Evolutionary conservation across 2,113 vertebrate species (phyloP).

Genomic region (Bothrops jararaca): DNA sequence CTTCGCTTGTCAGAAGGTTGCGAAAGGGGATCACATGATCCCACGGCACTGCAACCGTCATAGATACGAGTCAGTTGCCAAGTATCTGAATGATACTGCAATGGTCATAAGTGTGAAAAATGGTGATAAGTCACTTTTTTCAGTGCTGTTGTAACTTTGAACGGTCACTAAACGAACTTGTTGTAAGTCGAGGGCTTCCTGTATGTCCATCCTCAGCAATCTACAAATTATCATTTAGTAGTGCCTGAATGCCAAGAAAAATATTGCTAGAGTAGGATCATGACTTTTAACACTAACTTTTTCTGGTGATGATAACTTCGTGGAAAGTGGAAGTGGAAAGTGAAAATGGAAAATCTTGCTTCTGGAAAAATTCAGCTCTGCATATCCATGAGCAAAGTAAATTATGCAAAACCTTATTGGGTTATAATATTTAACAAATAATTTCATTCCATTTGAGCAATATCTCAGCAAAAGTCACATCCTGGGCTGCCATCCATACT

Average conservation of each 20-base stretch:
- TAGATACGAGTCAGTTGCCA: not conserved
- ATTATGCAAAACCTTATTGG: not conserved
- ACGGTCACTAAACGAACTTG: not conserved
- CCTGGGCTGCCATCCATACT: not conserved
- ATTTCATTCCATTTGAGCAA: not conserved
- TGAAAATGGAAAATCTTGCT: not conserved
- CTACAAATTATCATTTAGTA: not conserved
- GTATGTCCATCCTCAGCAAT: not conserved
- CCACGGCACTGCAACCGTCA: not conserved
- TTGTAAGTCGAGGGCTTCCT: not conserved
- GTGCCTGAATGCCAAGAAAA: not conserved
- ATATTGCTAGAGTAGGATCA: too few species aligned
- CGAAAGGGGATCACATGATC: not conserved
- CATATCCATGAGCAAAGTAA: not conserved
- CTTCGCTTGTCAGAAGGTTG: not conserved
- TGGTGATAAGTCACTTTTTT: not conserved
- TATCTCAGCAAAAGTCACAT: not conserved
- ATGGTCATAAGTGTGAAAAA: not conserved
- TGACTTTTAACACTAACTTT: not conserved
- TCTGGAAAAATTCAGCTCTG: not conserved
- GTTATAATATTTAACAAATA: not conserved
- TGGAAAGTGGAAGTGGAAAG: not conserved
- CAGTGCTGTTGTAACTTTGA: not conserved
- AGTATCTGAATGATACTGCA: not conserved
- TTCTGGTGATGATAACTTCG: not conserved